These are phyloP conservation scores for Holacanthus passer DNA, from an alignment of 2,113 vertebrate genomes.

Conservation along the genomic window DNA sequence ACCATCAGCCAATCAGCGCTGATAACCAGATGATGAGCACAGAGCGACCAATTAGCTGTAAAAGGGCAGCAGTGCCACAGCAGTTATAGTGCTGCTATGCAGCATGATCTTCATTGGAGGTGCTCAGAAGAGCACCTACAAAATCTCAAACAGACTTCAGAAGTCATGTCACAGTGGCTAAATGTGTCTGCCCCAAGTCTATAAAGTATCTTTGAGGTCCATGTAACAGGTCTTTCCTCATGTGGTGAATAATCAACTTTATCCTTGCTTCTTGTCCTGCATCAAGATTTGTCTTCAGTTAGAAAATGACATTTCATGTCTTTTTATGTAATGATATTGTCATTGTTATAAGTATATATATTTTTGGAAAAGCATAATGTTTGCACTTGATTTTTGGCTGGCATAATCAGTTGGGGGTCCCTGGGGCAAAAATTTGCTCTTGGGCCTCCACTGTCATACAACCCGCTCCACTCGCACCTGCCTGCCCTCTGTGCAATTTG, in stretches of 20 bases:
- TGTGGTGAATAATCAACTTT: not conserved
- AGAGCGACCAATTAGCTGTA: constrained; percentile 79
- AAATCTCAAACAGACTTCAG: constrained; percentile 60
- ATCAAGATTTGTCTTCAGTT: not conserved
- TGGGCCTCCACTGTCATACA: not conserved
- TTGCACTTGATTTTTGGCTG: not conserved
- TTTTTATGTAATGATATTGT: not conserved
- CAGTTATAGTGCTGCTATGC: constrained; percentile 66
- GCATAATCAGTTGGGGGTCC: not conserved
- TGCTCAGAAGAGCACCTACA: too few relatives aligned
- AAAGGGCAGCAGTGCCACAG: constrained; percentile 72
- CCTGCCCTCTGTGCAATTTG: not conserved
- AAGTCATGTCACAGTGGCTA: constrained; percentile 51
- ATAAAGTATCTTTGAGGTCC: constrained; percentile 13
- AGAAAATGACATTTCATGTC: not conserved
- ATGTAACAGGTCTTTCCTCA: constrained; percentile 12
- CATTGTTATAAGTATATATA: not conserved
- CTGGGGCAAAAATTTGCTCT: not conserved
- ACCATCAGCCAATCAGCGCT: constrained; percentile 80
- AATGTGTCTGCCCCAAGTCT: constrained; percentile 34
- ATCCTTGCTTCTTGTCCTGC: constrained; percentile 8
- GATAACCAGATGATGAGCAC: constrained; percentile 82
- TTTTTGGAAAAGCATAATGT: not conserved
- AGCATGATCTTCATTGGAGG: constrained; percentile 65
- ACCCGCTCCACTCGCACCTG: not conserved